A percentile compares a stretch with the other conserved stretches of the same genome.
These are phyloP conservation scores for Drosophila maculinotata DNA, from an alignment of 2,888 invertebrate species.

Conservation along the genomic window DNA sequence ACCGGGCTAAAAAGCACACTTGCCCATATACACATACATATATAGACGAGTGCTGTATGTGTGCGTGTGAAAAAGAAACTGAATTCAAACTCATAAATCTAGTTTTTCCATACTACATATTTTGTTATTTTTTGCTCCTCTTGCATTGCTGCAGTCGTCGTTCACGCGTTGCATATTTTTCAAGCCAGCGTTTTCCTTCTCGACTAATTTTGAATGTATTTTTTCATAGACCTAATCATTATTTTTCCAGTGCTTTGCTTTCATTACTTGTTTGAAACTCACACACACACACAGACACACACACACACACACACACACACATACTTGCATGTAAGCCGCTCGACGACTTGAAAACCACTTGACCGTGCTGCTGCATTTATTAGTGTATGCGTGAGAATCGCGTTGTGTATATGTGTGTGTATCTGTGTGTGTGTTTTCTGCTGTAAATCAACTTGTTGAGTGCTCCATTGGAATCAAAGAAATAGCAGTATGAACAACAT, in stretches of 20 bases:
- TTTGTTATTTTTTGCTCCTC: slow-evolving; percentile 14
- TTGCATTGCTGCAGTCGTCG: slow-evolving; percentile 1
- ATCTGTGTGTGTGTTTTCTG: slow-evolving; percentile 23
- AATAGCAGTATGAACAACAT: slow-evolving; percentile 45
- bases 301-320: slow-evolving; percentile 29
- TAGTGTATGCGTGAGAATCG: background rate
- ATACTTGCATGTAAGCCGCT: slow-evolving; percentile 6
- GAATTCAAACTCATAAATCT: slow-evolving; percentile 73
- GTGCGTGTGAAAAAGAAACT: slow-evolving; percentile 60
- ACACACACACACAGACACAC: slow-evolving; percentile 27
- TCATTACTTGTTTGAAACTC: slow-evolving; percentile 65
- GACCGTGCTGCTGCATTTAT: slow-evolving; percentile 33
- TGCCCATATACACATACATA: slow-evolving; percentile 11
- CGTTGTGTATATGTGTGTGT: background rate
- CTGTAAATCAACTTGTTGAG: slow-evolving; percentile 58
- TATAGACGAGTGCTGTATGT: slow-evolving; percentile 18
- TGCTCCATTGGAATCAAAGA: slow-evolving; percentile 56
- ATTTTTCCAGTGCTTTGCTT: slow-evolving; percentile 76
- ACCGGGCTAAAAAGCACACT: slow-evolving; percentile 30
- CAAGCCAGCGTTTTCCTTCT: slow-evolving; percentile 49
- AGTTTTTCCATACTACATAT: slow-evolving; percentile 59
- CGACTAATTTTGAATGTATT: slow-evolving; percentile 52
- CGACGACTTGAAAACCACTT: slow-evolving; percentile 29
- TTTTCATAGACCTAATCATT: slow-evolving; percentile 70
- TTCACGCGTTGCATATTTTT: slow-evolving; percentile 34